Evolutionary conservation across 2,797 vertebrate species (phyloP).

Genomic region (Pseudotriccus pelzelni): DNA sequence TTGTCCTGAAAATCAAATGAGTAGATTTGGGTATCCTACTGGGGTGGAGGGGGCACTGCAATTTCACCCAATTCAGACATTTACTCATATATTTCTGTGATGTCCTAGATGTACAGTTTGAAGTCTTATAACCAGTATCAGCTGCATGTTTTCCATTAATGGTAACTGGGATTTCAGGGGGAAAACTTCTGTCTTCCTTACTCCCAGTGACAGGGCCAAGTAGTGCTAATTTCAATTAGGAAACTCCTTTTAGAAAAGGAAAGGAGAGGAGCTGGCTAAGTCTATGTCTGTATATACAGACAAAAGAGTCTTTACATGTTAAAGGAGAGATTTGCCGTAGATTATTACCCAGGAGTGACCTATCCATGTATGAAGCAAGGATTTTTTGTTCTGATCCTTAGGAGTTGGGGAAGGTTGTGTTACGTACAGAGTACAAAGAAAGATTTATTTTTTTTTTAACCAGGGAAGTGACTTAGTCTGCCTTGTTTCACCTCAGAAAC

Average conservation of each 20-base stretch:
- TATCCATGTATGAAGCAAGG: background rate
- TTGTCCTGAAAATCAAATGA: background rate
- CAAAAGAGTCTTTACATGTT: background rate
- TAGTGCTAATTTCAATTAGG: background rate
- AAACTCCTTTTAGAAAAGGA: background rate
- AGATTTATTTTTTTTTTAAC: background rate
- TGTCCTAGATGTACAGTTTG: background rate
- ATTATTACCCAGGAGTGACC: background rate
- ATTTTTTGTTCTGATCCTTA: background rate
- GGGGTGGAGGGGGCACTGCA: background rate
- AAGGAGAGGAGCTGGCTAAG: background rate
- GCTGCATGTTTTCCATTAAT: background rate
- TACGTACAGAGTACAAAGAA: background rate
- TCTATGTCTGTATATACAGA: background rate
- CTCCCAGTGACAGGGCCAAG: background rate
- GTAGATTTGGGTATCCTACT: background rate
- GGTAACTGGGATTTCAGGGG: background rate
- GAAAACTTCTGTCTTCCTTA: background rate
- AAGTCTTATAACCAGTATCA: background rate
- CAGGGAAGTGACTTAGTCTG: background rate
- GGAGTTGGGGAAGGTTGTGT: background rate
- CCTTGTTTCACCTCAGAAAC: background rate
- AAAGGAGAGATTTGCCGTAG: background rate
- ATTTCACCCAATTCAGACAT: background rate
- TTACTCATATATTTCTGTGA: background rate